A percentile compares a stretch with the other conserved stretches of the same genome.
Conservation (phyloP, 2,113 vertebrate genomes). For the Sporophila hypoxantha region DNA sequence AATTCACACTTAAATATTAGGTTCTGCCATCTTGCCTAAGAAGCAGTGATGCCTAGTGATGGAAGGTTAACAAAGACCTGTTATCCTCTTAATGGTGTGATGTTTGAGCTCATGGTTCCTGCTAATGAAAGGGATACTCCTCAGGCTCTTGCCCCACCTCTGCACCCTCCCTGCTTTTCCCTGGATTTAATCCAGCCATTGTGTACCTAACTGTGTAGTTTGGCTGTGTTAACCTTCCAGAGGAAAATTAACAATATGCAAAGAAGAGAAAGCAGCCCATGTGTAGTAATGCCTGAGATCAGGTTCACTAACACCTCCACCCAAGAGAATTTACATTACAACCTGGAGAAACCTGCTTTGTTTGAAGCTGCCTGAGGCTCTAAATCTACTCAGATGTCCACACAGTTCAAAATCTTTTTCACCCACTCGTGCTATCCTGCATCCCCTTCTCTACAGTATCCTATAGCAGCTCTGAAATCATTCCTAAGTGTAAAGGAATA, state of each 20-base stretch:
- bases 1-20: not conserved
- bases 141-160: not conserved
- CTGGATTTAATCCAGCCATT: not conserved
- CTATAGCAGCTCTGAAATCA: not conserved
- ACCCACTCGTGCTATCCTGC: not conserved
- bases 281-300: not conserved
- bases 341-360: not conserved
- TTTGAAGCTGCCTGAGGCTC: not conserved
- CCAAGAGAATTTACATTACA: slow-evolving; percentile 8
- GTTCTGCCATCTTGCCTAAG: not conserved
- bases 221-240: not conserved
- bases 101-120: not conserved
- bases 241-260: not conserved
- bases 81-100: not conserved
- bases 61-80: not conserved
- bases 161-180: not conserved
- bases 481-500: not conserved
- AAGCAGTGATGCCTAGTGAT: not conserved
- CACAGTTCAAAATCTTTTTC: not conserved
- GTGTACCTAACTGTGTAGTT: not conserved
- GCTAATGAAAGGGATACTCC: not conserved
- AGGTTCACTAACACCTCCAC: not conserved
- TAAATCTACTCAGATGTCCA: not conserved
- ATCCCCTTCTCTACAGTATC: not conserved
- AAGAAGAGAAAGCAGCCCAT: not conserved